These are phyloP conservation scores for Chelonus formosanus DNA, from an alignment of 2,888 invertebrate species.

Conservation along the genomic window DNA sequence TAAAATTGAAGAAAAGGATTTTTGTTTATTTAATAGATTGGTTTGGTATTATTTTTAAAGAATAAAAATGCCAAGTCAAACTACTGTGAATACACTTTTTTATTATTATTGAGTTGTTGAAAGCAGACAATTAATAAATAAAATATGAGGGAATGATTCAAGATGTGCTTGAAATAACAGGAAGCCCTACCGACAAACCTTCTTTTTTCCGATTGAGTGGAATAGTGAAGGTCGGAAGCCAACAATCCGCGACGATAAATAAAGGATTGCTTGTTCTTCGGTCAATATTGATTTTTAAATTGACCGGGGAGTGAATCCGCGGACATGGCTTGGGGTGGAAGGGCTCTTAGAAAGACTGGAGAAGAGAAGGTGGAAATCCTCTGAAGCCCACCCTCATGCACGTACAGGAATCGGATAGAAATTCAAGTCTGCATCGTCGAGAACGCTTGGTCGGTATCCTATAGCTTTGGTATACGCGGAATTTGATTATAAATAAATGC, in stretches of 20 bases:
- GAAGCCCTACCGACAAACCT: slow-evolving; percentile 45
- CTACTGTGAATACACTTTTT: too few species aligned
- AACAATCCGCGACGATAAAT: slow-evolving; percentile 62
- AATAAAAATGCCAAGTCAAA: too few species aligned
- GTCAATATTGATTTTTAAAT: slow-evolving; percentile 66
- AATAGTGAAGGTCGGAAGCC: slow-evolving; percentile 19
- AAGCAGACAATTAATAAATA: slow-evolving; percentile 13
- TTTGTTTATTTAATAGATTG: too few species aligned
- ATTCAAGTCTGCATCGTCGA: slow-evolving; percentile 55
- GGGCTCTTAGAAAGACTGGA: slow-evolving; percentile 8
- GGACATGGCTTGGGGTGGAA: slow-evolving; percentile 35
- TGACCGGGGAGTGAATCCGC: slow-evolving; percentile 62
- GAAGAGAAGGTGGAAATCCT: slow-evolving; percentile 38
- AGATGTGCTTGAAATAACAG: slow-evolving; percentile 60
- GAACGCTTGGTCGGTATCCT: slow-evolving; percentile 30
- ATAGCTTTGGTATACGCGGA: slow-evolving; percentile 45
- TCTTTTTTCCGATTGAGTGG: slow-evolving; percentile 38
- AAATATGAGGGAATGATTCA: slow-evolving; percentile 59
- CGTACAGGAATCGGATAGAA: slow-evolving; percentile 56
- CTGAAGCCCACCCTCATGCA: slow-evolving; percentile 39
- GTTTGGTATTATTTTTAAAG: too few species aligned
- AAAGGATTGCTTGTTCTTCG: slow-evolving; percentile 62
- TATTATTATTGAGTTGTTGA: not conserved
- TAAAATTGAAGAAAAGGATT: too few species aligned
- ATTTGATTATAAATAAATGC: slow-evolving; percentile 66